A percentile compares a stretch with the other conserved stretches of the same genome.
phyloP scores from a whole-genome alignment of 2,888 invertebrate species.

The Drosophila fulvimacula region DNA sequence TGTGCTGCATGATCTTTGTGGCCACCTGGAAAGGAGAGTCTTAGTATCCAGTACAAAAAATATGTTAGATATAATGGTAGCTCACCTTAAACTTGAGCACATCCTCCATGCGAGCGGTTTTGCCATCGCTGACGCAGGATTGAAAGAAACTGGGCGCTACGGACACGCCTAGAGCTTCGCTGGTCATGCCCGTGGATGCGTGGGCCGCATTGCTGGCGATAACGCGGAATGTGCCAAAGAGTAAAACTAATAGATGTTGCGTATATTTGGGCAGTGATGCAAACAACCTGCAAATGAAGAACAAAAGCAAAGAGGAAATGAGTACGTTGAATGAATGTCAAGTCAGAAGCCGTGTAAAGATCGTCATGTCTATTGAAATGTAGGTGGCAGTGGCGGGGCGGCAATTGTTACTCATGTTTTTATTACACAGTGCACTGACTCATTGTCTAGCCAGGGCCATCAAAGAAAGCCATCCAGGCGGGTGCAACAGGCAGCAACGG shows the following conservation, averaged over 20 bases:
- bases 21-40: constrained; percentile 89
- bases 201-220: constrained; percentile 96
- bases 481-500: background rate
- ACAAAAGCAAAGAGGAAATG: constrained; percentile 34
- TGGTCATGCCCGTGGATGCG: constrained; percentile 96
- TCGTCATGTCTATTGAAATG: constrained; percentile 41
- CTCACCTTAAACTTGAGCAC: constrained; percentile 96
- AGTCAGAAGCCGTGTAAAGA: constrained; percentile 48
- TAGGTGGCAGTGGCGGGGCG: constrained; percentile 3
- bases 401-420: constrained; percentile 53
- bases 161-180: constrained; percentile 97
- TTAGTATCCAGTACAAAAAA: background rate
- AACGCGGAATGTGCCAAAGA: constrained; percentile 98
- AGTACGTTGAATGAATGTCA: constrained; percentile 36
- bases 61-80: background rate
- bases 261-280: constrained; percentile 94
- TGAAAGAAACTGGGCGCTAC: constrained; percentile 98
- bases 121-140: constrained; percentile 97
- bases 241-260: constrained; percentile 95
- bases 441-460: constrained; percentile 53
- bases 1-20: constrained; percentile 97
- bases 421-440: constrained; percentile 73
- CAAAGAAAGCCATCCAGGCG: constrained; percentile 55
- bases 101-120: constrained; percentile 98
- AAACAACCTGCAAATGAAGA: constrained; percentile 89